Percentiles rank a stretch among this genome's conserved stretches.
Evolutionary conservation across 2,888 invertebrate genomes (phyloP).

Genomic region (Leucophenga montana): DNA sequence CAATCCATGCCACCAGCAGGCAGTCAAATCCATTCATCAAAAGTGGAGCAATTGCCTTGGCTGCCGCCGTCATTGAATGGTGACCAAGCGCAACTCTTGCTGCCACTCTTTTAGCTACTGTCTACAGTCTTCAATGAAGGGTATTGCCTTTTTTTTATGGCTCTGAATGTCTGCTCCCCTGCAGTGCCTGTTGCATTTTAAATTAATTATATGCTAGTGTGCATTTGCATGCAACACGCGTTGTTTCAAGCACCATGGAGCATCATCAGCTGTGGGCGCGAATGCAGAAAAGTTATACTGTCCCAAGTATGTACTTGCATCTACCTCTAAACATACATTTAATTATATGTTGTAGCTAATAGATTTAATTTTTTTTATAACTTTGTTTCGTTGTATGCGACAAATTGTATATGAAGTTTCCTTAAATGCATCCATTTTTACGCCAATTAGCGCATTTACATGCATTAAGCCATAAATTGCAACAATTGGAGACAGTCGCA

Average conservation of each 20-base stretch:
- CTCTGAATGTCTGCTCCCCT: slow-evolving; percentile 27
- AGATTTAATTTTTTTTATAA: neutral
- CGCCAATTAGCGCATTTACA: neutral
- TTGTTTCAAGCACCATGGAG: too few relatives aligned
- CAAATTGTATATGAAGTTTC: neutral
- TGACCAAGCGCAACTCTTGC: neutral
- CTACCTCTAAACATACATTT: neutral
- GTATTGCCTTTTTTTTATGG: slow-evolving; percentile 4
- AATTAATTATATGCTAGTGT: slow-evolving; percentile 53
- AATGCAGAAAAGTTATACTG: neutral
- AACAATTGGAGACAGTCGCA: too few relatives aligned
- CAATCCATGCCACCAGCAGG: slow-evolving; percentile 44
- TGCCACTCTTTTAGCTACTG: neutral
- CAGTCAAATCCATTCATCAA: slow-evolving; percentile 57
- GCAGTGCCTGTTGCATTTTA: slow-evolving; percentile 39
- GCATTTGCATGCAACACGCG: slow-evolving; percentile 23
- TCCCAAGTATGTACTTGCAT: neutral
- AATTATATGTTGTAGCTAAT: slow-evolving; percentile 2
- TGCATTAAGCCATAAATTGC: neutral
- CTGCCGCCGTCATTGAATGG: neutral
- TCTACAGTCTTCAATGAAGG: neutral
- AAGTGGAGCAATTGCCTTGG: slow-evolving; percentile 44
- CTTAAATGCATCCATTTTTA: neutral
- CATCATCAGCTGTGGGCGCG: slow-evolving; percentile 24
- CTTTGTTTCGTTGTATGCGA: neutral